Percentiles rank a stretch among this genome's conserved stretches.
Evolutionary conservation across 1,140 invertebrate species (phyloP).

Genomic region (Anastatus disparis): DNA sequence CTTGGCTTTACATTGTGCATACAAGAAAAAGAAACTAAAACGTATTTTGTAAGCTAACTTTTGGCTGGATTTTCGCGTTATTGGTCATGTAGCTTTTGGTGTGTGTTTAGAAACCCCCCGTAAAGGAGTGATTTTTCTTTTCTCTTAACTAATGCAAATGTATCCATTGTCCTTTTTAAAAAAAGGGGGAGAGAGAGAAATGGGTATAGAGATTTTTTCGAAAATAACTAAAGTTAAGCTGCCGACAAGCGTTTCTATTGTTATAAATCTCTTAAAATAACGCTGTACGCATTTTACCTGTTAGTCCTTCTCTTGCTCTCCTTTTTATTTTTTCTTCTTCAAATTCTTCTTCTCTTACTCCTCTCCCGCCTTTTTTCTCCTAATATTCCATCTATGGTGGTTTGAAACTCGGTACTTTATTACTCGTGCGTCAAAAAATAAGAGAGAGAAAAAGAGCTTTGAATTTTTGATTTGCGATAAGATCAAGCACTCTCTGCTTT

Average conservation of each 20-base stretch:
- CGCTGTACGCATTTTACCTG: conserved; percentile 48
- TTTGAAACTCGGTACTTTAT: conserved; percentile 5
- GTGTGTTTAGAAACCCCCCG: too few relatives aligned
- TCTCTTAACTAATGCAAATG: conserved; percentile 45
- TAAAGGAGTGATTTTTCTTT: conserved; percentile 45
- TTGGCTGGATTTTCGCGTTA: neutral
- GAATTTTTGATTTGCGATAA: conserved; percentile 50
- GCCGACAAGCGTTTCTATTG: conserved; percentile 31
- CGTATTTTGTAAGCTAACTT: conserved; percentile 10
- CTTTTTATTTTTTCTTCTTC: conserved; percentile 35
- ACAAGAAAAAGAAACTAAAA: neutral
- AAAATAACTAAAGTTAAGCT: conserved; percentile 48
- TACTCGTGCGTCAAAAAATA: conserved; percentile 3
- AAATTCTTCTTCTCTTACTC: conserved; percentile 23
- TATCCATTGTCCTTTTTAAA: conserved; percentile 38
- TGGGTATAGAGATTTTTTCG: conserved; percentile 37
- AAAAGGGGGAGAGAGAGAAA: conserved; percentile 35
- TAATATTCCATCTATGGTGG: neutral
- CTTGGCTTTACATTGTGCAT: conserved; percentile 24
- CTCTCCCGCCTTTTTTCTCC: neutral
- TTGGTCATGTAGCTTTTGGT: too few relatives aligned
- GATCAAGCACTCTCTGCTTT: neutral
- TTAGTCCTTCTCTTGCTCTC: conserved; percentile 10
- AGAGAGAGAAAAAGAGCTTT: too few relatives aligned
- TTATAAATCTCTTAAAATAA: conserved; percentile 58